Base-by-base conservation (phyloP, 2,797 vertebrate species). In the Neopelma chrysocephalum region DNA sequence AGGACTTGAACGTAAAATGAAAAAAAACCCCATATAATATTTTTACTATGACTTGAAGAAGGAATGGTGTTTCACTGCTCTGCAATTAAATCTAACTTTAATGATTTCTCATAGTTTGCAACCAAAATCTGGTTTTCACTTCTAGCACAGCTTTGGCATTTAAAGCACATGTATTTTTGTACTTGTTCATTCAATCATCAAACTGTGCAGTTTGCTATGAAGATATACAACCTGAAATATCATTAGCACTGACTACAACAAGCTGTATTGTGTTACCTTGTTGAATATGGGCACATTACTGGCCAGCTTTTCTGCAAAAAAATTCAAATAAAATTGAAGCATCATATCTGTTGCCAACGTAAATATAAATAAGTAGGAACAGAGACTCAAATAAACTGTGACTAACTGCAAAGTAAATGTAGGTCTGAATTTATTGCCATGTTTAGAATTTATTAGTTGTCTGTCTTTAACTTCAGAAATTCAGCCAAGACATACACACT, bases 1-100 rank as follows among this genome's bases (percentile, higher is more conserved):
- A 53, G 5, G 75, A 71, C 14, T 51, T 76, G 25, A 89, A 91
- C 4, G 6, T 60, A 60, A 75, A 77, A 81, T 13, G 10, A 12
- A 20, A 32, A 54, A 48, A 89, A 48, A 12, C 0, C 0, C 0
- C 42, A 26, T 17, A 11, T 0, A 57, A 4, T 53, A 50, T 70
- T 86, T 90, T 53, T 81, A 14, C 48, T 47, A 26, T 15, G 64
- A 19, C 13, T 26, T 68, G 11, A 48, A 73, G 62, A 73, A 72
- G 9, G 26, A 71, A 47, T 38, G 7, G 16, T 48, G 12, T 75
- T 94, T 51, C 20, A 11, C 58, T 80, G 42, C 19, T 58, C 70
- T 82, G 66, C 75, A 81, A 90, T 71, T 1, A 60, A 69, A 69
- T 38, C 10, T 21, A 61, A 48, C 5, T 64, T 79, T 6, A 77